Percentiles rank a stretch among this genome's conserved stretches.
These are phyloP conservation scores for Holotrichia oblita DNA, from an alignment of 1,140 invertebrate genomes.

Conservation along the genomic window DNA sequence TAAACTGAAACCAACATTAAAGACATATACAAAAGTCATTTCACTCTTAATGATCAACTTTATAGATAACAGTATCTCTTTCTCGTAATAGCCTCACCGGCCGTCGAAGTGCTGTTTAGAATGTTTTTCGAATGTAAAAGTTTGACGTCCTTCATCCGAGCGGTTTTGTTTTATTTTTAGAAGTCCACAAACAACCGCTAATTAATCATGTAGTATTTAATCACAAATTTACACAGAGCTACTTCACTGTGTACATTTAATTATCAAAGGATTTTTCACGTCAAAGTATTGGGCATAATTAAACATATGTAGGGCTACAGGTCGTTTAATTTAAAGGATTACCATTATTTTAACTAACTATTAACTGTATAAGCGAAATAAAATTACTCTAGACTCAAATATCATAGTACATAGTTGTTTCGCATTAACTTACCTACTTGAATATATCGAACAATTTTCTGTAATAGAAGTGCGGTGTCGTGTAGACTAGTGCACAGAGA, in stretches of 20 bases:
- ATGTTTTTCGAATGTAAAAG: slow-evolving; percentile 2
- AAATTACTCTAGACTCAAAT: too few species aligned
- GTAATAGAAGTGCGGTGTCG: too few species aligned
- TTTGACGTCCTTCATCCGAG: neutral
- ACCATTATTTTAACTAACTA: too few species aligned
- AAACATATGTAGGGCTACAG: neutral
- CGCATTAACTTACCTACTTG: too few species aligned
- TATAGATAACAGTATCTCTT: slow-evolving; percentile 16
- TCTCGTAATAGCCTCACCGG: neutral
- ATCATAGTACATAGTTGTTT: too few species aligned
- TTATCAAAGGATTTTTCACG: neutral
- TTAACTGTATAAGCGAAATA: too few species aligned
- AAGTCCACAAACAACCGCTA: neutral
- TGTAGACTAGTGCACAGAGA: too few species aligned
- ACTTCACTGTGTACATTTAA: neutral
- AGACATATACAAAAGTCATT: neutral
- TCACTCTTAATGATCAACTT: neutral
- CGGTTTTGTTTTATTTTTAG: slow-evolving; percentile 18
- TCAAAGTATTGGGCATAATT: neutral
- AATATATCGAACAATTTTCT: too few species aligned
- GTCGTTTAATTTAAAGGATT: too few species aligned
- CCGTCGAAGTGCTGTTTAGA: neutral
- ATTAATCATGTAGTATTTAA: slow-evolving; percentile 18
- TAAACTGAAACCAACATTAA: neutral
- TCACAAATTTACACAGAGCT: neutral